These are phyloP conservation scores for Campoletis raptor DNA, from an alignment of 2,888 invertebrate species.

Conservation along the genomic window DNA sequence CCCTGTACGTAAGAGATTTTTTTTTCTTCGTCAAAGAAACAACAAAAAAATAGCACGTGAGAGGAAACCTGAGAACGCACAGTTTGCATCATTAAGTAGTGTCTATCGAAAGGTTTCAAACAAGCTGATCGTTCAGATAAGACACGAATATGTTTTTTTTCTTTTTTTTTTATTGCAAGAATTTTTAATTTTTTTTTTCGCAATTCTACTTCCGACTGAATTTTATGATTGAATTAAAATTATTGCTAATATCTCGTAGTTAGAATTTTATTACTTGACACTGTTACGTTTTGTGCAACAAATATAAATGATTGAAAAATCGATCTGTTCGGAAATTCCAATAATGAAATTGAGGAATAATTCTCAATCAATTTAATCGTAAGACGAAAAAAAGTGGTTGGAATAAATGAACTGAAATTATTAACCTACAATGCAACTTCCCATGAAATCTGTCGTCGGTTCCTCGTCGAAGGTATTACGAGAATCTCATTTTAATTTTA, in stretches of 20 bases:
- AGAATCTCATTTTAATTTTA: neutral
- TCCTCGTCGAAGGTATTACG: neutral
- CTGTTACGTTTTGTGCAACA: neutral
- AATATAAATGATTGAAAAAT: neutral
- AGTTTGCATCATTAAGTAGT: constrained; percentile 56
- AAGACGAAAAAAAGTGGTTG: neutral
- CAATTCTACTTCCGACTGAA: neutral
- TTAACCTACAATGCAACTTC: neutral
- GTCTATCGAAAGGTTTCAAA: constrained; percentile 33
- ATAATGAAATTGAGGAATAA: neutral
- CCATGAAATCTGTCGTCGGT: neutral
- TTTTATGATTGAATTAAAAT: neutral
- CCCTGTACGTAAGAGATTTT: neutral
- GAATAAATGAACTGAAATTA: neutral
- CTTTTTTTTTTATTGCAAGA: neutral
- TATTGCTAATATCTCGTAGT: neutral
- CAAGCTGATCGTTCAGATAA: constrained; percentile 10
- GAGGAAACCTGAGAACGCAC: constrained; percentile 58
- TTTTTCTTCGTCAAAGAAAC: constrained; percentile 24
- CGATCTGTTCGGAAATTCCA: neutral
- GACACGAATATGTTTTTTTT: neutral
- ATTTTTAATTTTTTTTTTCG: neutral
- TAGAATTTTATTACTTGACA: neutral
- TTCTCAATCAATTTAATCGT: neutral
- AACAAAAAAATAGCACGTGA: constrained; percentile 18